Base-by-base conservation (phyloP, 2,113 vertebrate genomes). In the Manacus vitellinus region DNA sequence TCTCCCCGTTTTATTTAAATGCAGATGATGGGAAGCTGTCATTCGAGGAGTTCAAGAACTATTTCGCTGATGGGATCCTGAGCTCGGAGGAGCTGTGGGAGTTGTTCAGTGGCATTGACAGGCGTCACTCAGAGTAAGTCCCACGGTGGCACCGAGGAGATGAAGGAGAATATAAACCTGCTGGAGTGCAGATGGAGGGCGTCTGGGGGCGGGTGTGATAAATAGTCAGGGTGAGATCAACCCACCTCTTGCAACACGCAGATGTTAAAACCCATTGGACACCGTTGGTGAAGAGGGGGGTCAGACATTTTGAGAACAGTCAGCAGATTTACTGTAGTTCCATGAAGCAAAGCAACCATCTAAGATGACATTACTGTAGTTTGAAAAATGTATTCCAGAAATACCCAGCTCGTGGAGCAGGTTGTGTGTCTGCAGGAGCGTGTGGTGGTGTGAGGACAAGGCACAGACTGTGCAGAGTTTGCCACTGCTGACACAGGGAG, bases 1-100 rank as follows among this genome's bases (percentile, higher is more conserved):
- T 58, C 81, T 82, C 51, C 51, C 51, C 51, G 81, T 92, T 94
- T 85, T n/a, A 63, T 94, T 87, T 37, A 59, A 90, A 78, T 54
- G 85, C 97, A 99, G 99, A 99, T 97, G 99, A 99, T 35, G 99
- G 99, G 54, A 99, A 99, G 94, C 98, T 99, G 91, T 99, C 99
- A 23, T 99, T 99, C 93, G 99, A 99, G n/a, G 99, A 99, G 97
- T 99, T 99, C 98, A 99, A 99, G 96, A 98, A 99, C 58, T 99
- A 99, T 95, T 99, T 99, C 35, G 97, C 99, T 6, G 99, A 99
- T 54, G 99, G 99, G 70, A 98, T 99, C 96, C 98, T 99, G 88
- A 99, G 98, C 27, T 98, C 98, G 0, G 98, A 98, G 72, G 99
- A 99, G 97, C 98, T 99, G 71, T 98, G 97, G 96, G 99, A 99